A percentile compares a stretch with the other conserved stretches of the same genome.
phyloP scores from a whole-genome alignment of 1,140 invertebrate species.

The Cherax quadricarinatus region DNA sequence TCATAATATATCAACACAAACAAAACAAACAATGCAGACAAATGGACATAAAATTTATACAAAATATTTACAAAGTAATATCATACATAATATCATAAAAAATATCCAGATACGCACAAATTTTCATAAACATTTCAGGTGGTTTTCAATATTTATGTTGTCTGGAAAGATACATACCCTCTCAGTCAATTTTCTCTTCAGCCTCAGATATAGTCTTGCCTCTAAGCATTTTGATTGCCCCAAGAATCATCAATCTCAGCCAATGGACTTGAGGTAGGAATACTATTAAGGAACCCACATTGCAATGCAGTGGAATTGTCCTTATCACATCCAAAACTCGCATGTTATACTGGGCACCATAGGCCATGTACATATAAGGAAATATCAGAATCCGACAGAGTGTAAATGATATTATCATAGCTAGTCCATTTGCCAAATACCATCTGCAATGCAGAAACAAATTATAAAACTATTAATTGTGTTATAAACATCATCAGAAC shows the following conservation, averaged over 20 bases:
- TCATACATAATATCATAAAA: too few species aligned
- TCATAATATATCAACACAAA: too few species aligned
- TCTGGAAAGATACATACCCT: too few species aligned
- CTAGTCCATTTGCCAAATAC: conserved; percentile 40
- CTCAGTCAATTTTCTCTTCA: conserved; percentile 58
- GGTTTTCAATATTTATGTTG: too few species aligned
- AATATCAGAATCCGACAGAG: conserved; percentile 44
- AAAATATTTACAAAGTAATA: too few species aligned
- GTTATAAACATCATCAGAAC: too few species aligned
- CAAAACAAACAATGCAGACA: too few species aligned
- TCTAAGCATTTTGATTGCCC: conserved; percentile 34
- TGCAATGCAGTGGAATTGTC: conserved; percentile 52
- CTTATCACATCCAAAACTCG: conserved; percentile 29
- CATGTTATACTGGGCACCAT: conserved; percentile 31
- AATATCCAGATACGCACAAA: too few species aligned
- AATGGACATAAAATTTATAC: too few species aligned
- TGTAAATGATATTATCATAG: conserved; percentile 53
- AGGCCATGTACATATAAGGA: conserved; percentile 59
- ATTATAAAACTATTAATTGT: too few species aligned
- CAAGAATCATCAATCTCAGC: conserved; percentile 53
- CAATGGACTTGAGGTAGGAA: conserved; percentile 54
- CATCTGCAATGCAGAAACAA: conserved; percentile 17
- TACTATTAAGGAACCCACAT: conserved; percentile 54
- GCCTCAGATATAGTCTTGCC: conserved; percentile 34
- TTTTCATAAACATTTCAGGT: too few species aligned